Percentiles rank a stretch among this genome's conserved stretches.
Evolutionary conservation across 2,888 invertebrate species (phyloP).

Genomic region (Subacronicta megacephala): DNA sequence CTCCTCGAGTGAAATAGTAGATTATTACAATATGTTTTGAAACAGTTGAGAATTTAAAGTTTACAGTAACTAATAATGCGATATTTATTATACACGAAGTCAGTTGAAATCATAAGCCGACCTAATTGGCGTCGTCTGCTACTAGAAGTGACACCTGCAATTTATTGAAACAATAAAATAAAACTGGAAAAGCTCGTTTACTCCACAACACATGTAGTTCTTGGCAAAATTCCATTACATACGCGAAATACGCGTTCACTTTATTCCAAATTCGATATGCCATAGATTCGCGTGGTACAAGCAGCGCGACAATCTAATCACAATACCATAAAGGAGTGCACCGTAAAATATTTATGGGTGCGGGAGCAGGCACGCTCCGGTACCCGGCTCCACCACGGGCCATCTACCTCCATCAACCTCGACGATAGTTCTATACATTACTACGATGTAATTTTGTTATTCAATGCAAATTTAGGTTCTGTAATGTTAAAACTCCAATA

Average conservation of each 20-base stretch:
- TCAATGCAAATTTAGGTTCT: constrained; percentile 47
- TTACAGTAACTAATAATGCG: too few species aligned
- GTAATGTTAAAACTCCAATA: constrained; percentile 39
- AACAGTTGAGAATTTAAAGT: too few species aligned
- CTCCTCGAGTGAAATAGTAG: not conserved
- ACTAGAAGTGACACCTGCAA: constrained; percentile 35
- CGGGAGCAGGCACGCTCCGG: constrained; percentile 79
- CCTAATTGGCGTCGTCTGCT: constrained; percentile 4
- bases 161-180: constrained; percentile 33
- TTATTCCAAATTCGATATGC: constrained; percentile 79
- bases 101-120: constrained; percentile 7
- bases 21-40: too few species aligned
- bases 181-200: constrained; percentile 38
- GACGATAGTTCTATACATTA: constrained; percentile 51
- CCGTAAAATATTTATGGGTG: constrained; percentile 83
- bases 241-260: constrained; percentile 65
- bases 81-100: not conserved
- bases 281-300: constrained; percentile 74
- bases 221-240: constrained; percentile 54
- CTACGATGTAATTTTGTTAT: constrained; percentile 44
- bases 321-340: constrained; percentile 81
- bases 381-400: constrained; percentile 69
- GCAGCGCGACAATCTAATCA: constrained; percentile 81
- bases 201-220: constrained; percentile 48
- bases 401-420: constrained; percentile 64